These are phyloP conservation scores for Philypnodon macrostomus DNA, from an alignment of 2,797 vertebrate species.

Conservation along the genomic window DNA sequence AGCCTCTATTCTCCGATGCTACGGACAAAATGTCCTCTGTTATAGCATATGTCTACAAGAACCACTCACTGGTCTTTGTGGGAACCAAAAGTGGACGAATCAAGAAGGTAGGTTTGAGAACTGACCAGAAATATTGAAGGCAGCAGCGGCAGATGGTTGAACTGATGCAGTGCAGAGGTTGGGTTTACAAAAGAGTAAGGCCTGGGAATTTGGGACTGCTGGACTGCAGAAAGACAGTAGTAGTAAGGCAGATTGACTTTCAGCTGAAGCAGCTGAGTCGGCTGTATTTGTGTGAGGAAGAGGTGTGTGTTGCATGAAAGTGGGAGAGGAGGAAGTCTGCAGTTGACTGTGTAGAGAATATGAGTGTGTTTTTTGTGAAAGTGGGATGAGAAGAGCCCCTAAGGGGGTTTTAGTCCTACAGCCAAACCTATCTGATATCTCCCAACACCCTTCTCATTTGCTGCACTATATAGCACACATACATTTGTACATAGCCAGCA, in stretches of 20 bases:
- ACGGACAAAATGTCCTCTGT: slow-evolving; percentile 94
- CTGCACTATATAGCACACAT: slow-evolving; percentile 51
- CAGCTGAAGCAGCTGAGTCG: slow-evolving; percentile 67
- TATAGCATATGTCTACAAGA: slow-evolving; percentile 97
- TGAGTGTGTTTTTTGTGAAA: slow-evolving; percentile 42
- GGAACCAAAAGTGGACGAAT: slow-evolving; percentile 92
- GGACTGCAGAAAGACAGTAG: slow-evolving; percentile 51
- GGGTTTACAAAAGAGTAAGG: slow-evolving; percentile 45
- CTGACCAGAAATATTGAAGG: no score
- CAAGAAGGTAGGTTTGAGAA: slow-evolving; percentile 88
- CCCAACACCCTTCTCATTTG: slow-evolving; percentile 56
- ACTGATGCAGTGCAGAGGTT: slow-evolving; percentile 36
- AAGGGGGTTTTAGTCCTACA: slow-evolving; percentile 62
- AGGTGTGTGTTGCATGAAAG: slow-evolving; percentile 37
- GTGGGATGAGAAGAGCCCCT: slow-evolving; percentile 54
- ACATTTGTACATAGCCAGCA: slow-evolving; percentile 34
- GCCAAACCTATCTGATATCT: slow-evolving; percentile 67
- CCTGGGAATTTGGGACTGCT: slow-evolving; percentile 58
- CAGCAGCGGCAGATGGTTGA: slow-evolving; percentile 18
- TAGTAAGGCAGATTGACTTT: slow-evolving; percentile 70
- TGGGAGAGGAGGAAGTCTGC: slow-evolving; percentile 35
- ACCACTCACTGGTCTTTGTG: slow-evolving; percentile 96
- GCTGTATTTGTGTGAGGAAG: slow-evolving; percentile 46
- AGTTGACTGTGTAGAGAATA: slow-evolving; percentile 32
- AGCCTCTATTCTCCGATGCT: slow-evolving; percentile 90